phyloP scores from a whole-genome alignment of 2,888 invertebrate species.

The Drosophila nr. perissopoda region DNA sequence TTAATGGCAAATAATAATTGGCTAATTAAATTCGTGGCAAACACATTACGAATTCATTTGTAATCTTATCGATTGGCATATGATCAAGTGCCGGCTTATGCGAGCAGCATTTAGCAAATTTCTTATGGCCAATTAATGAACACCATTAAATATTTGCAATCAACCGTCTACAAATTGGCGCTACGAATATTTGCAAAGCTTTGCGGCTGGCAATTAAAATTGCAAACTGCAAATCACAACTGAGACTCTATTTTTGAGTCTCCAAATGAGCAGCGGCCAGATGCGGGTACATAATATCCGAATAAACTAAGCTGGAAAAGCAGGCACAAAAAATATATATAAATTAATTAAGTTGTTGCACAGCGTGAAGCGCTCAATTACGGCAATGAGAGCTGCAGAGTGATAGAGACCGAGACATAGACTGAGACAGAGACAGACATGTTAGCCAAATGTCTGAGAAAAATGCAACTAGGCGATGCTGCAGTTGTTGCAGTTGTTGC shows the following conservation, averaged over 20 bases:
- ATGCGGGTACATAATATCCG: slow-evolving; percentile 57
- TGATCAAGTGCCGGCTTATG: slow-evolving; percentile 38
- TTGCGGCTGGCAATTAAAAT: slow-evolving; percentile 74
- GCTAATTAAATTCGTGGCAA: slow-evolving; percentile 30
- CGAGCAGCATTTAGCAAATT: slow-evolving; percentile 56
- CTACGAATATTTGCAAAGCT: slow-evolving; percentile 73
- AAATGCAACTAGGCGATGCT: slow-evolving; percentile 78
- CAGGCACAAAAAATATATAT: slow-evolving; percentile 49
- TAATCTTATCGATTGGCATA: slow-evolving; percentile 40
- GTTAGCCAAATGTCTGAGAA: slow-evolving; percentile 74
- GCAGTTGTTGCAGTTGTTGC: slow-evolving; percentile 31
- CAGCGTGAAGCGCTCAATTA: slow-evolving; percentile 82
- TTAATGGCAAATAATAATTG: slow-evolving; percentile 13
- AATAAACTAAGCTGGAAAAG: slow-evolving; percentile 27
- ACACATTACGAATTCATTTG: slow-evolving; percentile 20
- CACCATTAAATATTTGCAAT: slow-evolving; percentile 79
- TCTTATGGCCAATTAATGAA: slow-evolving; percentile 80
- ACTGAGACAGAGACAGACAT: slow-evolving; percentile 6
- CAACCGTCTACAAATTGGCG: slow-evolving; percentile 75
- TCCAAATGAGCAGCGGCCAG: slow-evolving; percentile 63
- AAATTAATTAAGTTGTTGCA: slow-evolving; percentile 81
- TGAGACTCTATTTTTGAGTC: slow-evolving; percentile 29
- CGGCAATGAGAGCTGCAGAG: slow-evolving; percentile 37
- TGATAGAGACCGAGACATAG: slow-evolving; percentile 10
- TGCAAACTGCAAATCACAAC: slow-evolving; percentile 69